A percentile compares a stretch with the other conserved stretches of the same genome.
phyloP scores from a whole-genome alignment of 2,797 vertebrate genomes.

The Crax fasciolata region DNA sequence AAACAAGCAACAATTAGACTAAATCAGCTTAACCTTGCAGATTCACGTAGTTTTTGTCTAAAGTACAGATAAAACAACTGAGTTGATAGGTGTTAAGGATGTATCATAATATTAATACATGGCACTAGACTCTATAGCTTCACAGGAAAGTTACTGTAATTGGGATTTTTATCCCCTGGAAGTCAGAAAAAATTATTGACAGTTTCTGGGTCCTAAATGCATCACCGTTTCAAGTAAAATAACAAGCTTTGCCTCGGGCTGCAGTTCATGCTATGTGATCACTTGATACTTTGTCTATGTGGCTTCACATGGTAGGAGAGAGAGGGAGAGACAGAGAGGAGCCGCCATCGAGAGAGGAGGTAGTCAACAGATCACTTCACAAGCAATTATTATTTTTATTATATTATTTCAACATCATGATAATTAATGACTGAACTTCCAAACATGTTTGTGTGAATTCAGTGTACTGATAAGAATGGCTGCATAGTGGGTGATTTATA shows the following conservation, averaged over 20 bases:
- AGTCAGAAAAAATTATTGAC: conserved; percentile 74
- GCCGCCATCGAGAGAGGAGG: conserved; percentile 26
- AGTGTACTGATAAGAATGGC: conserved; percentile 15
- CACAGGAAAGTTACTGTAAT: conserved; percentile 30
- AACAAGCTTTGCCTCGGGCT: conserved; percentile 70
- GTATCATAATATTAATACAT: background rate
- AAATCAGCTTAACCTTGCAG: conserved; percentile 16
- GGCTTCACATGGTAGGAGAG: conserved; percentile 34
- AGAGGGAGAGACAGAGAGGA: conserved; percentile 64
- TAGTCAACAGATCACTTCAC: conserved; percentile 49
- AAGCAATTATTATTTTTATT: conserved; percentile 70
- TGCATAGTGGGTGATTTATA: conserved; percentile 51
- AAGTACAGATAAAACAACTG: background rate
- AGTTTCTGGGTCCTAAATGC: conserved; percentile 72
- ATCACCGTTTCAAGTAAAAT: conserved; percentile 75
- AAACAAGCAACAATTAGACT: conserved; percentile 32
- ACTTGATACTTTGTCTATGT: conserved; percentile 66
- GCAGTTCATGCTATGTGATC: conserved; percentile 75
- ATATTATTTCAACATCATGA: conserved; percentile 67
- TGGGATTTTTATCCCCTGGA: conserved; percentile 73
- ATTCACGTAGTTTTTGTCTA: background rate
- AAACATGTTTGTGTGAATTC: conserved; percentile 44
- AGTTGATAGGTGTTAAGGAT: conserved; percentile 31
- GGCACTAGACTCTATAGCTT: conserved; percentile 9
- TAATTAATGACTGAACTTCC: conserved; percentile 70